A percentile compares a stretch with the other conserved stretches of the same genome.
Evolutionary conservation across 2,797 vertebrate species (phyloP).

Genomic region (Myotis daubentonii): DNA sequence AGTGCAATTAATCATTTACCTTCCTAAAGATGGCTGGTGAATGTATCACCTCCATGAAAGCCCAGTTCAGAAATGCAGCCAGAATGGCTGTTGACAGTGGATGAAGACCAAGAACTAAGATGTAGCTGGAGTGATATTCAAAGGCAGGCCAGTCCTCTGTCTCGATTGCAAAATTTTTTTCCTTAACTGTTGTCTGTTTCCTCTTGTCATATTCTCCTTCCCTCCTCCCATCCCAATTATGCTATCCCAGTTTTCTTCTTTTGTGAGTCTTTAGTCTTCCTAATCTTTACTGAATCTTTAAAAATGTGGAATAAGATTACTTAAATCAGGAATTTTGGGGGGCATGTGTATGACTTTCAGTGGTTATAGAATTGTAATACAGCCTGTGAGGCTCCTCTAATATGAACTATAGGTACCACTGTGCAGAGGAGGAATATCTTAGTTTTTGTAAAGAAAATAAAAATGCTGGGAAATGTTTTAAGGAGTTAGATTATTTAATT

Average conservation of each 20-base stretch:
- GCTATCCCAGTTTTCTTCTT: slow-evolving; percentile 75
- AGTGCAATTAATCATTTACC: slow-evolving; percentile 82
- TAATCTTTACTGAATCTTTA: slow-evolving; percentile 71
- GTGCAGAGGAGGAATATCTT: slow-evolving; percentile 53
- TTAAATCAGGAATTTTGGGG: slow-evolving; percentile 66
- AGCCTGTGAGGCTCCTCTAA: slow-evolving; percentile 56
- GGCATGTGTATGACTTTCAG: slow-evolving; percentile 56
- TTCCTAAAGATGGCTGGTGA: slow-evolving; percentile 82
- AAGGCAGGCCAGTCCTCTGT: slow-evolving; percentile 81
- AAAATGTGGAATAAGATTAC: slow-evolving; percentile 72
- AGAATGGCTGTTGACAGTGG: slow-evolving; percentile 83
- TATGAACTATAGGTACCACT: slow-evolving; percentile 29
- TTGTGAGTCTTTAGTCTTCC: slow-evolving; percentile 72
- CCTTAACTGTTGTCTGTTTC: slow-evolving; percentile 78
- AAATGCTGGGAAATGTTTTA: slow-evolving; percentile 53
- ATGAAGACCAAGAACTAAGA: slow-evolving; percentile 82
- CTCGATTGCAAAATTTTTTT: slow-evolving; percentile 78
- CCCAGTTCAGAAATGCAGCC: slow-evolving; percentile 80
- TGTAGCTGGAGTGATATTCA: slow-evolving; percentile 81
- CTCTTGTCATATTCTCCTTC: slow-evolving; percentile 77
- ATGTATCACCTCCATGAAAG: slow-evolving; percentile 78
- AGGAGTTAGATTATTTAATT: slow-evolving; percentile 61
- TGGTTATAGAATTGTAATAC: slow-evolving; percentile 60
- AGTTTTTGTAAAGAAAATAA: slow-evolving; percentile 54
- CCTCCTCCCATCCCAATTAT: slow-evolving; percentile 68